Evolutionary conservation across 2,797 vertebrate species (phyloP).

Genomic region (Semaprochilodus insignis): DNA sequence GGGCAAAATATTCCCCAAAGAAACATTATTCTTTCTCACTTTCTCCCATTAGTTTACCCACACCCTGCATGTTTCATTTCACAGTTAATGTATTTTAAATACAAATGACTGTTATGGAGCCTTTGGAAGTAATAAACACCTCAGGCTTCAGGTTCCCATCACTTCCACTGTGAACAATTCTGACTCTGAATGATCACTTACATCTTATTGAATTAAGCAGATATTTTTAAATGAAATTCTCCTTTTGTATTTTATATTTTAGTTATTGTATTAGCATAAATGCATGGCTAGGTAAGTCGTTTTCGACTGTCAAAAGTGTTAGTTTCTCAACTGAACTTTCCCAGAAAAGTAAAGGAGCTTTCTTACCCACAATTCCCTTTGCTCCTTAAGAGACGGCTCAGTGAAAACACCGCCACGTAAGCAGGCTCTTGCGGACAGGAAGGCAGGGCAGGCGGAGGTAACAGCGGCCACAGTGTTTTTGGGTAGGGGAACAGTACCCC

Average conservation of each 20-base stretch:
- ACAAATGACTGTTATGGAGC: no score
- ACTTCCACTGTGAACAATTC: no score
- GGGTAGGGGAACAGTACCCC: constrained; percentile 31
- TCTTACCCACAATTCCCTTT: constrained; percentile 37
- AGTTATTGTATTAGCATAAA: background rate
- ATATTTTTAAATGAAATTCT: no score
- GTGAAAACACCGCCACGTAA: constrained; percentile 31
- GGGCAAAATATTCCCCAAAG: no score
- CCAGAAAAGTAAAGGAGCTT: constrained; percentile 11
- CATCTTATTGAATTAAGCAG: no score
- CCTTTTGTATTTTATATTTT: background rate
- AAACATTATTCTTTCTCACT: no score
- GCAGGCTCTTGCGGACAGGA: constrained; percentile 34
- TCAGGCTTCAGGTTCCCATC: no score
- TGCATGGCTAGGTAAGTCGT: background rate
- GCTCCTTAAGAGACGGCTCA: constrained; percentile 28
- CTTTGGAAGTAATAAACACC: no score
- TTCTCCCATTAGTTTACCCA: no score
- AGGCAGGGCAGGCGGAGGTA: constrained; percentile 41
- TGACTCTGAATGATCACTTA: no score
- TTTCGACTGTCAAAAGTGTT: background rate
- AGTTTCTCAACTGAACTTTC: constrained; percentile 15
- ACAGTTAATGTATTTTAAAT: no score
- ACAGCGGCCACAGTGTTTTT: constrained; percentile 30
- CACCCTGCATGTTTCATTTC: no score